Conservation (phyloP, 2,113 vertebrate species). For the Lethenteron reissneri region DNA sequence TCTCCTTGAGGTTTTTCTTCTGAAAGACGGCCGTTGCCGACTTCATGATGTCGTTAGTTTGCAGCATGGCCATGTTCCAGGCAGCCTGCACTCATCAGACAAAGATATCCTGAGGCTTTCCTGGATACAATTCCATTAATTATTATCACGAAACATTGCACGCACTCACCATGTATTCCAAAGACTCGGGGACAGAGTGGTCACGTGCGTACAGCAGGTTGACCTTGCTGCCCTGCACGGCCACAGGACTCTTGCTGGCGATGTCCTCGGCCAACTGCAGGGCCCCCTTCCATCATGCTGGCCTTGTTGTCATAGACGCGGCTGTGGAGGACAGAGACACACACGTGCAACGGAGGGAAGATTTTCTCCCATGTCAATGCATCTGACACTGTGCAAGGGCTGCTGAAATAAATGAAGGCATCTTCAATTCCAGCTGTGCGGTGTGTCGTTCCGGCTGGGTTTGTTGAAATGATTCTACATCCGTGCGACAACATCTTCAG, state of each 20-base stretch:
- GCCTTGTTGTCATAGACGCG: conserved; percentile 47
- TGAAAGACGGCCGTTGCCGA: conserved; percentile 42
- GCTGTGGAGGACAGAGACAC: conserved; percentile 17
- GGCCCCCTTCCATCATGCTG: conserved; percentile 27
- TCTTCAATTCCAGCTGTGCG: too few species aligned
- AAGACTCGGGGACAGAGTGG: conserved; percentile 34
- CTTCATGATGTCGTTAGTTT: conserved; percentile 44
- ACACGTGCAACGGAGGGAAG: not conserved
- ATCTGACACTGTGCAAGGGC: too few species aligned
- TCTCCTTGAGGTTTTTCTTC: conserved; percentile 32
- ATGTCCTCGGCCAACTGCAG: conserved; percentile 41
- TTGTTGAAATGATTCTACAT: too few species aligned
- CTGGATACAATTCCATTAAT: too few species aligned
- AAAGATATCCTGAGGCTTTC: too few species aligned
- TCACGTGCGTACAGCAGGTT: conserved; percentile 53
- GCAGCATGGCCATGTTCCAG: conserved; percentile 85
- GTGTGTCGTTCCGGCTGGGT: too few species aligned
- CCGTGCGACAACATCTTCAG: too few species aligned
- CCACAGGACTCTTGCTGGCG: conserved; percentile 45
- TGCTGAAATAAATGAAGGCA: too few species aligned
- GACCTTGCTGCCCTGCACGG: conserved; percentile 53
- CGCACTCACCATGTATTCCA: conserved; percentile 29
- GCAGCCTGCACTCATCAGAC: conserved; percentile 19
- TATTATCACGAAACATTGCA: too few species aligned
- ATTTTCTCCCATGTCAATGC: not conserved